These are phyloP conservation scores for Asteroscopus sphinx DNA, from an alignment of 2,888 invertebrate genomes.

Conservation along the genomic window DNA sequence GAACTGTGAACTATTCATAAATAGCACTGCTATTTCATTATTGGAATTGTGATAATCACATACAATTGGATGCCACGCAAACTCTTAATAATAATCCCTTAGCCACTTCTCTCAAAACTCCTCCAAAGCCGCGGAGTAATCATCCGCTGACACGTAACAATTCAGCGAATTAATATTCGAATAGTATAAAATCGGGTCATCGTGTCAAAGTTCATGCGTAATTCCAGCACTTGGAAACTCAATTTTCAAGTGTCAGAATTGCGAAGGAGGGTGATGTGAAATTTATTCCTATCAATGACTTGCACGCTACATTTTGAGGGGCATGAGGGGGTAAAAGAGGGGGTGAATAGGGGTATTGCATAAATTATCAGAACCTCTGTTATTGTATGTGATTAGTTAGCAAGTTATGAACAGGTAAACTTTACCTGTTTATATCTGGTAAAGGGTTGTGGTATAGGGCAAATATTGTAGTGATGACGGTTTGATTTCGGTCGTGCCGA, in stretches of 20 bases:
- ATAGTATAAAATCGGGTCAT: slow-evolving; percentile 47
- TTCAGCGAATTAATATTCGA: slow-evolving; percentile 36
- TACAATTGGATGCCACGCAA: background rate
- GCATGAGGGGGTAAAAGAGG: too few relatives aligned
- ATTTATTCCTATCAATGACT: slow-evolving; percentile 42
- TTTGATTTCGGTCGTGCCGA: background rate
- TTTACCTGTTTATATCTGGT: background rate
- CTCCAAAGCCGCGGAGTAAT: background rate
- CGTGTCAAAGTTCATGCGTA: slow-evolving; percentile 47
- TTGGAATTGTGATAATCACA: too few relatives aligned
- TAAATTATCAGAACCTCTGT: slow-evolving; percentile 17
- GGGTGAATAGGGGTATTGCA: slow-evolving; percentile 4
- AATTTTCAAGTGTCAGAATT: slow-evolving; percentile 51
- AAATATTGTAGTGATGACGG: background rate
- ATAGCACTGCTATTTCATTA: too few relatives aligned
- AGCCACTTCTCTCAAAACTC: too few relatives aligned
- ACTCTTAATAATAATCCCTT: background rate
- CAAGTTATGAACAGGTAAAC: slow-evolving; percentile 14
- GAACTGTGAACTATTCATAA: too few relatives aligned
- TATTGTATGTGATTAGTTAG: slow-evolving; percentile 28
- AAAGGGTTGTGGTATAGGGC: background rate
- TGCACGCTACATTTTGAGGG: slow-evolving; percentile 17
- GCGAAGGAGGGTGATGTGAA: slow-evolving; percentile 19
- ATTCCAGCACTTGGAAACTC: slow-evolving; percentile 42
- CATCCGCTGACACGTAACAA: slow-evolving; percentile 8